These are phyloP conservation scores for Aleadryas rufinucha DNA, from an alignment of 2,113 vertebrate species.

Conservation along the genomic window DNA sequence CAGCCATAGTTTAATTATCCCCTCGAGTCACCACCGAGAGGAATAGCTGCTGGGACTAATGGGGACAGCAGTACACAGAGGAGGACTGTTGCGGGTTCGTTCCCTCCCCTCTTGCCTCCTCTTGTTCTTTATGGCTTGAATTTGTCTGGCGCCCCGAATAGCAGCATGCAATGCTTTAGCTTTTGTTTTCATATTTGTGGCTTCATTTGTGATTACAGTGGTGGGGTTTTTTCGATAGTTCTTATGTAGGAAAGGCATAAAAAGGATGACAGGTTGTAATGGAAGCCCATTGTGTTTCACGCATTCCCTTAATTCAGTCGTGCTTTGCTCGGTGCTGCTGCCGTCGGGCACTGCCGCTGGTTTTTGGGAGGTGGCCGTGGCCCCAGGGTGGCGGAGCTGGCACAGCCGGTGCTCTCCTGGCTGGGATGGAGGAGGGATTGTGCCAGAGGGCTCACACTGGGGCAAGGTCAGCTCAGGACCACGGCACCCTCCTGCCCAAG, in stretches of 20 bases:
- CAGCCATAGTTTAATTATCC: conserved; percentile 22
- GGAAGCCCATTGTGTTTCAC: background rate
- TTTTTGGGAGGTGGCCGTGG: accelerated
- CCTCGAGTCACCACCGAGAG: background rate
- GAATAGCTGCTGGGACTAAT: background rate
- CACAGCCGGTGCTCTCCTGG: accelerated
- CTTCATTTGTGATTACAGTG: background rate
- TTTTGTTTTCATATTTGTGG: background rate
- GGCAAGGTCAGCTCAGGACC: accelerated
- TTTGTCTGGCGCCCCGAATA: background rate
- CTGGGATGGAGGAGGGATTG: accelerated
- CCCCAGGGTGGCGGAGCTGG: accelerated
- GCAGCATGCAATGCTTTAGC: background rate
- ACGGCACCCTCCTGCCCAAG: accelerated
- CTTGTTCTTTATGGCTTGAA: background rate
- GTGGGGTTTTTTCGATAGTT: background rate
- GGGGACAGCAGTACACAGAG: background rate
- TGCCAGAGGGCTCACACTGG: accelerated
- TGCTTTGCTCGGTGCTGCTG: background rate
- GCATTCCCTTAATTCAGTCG: accelerated
- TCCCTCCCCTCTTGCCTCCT: background rate
- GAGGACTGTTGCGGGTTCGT: background rate
- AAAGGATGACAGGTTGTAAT: background rate
- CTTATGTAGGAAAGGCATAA: background rate
- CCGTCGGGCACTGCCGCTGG: accelerated